Conservation (phyloP, 2,113 vertebrate genomes). For the Antechinus stuartii region DNA sequence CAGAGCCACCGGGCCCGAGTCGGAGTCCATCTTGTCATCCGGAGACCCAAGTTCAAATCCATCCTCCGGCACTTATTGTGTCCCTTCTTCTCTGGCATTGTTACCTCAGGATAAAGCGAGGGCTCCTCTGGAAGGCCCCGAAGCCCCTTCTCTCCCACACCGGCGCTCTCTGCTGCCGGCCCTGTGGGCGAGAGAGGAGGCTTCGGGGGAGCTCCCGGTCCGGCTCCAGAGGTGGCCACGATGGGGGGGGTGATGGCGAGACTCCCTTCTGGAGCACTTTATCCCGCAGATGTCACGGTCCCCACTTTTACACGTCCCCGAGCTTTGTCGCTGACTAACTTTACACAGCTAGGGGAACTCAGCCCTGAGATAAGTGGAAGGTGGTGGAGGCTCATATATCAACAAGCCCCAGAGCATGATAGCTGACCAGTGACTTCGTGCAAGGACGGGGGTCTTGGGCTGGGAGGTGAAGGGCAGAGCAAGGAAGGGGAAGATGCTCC, state of each 20-base stretch:
- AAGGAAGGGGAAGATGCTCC: neutral
- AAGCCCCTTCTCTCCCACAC: neutral
- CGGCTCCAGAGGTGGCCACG: neutral
- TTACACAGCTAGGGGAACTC: neutral
- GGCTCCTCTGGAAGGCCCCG: too few species aligned
- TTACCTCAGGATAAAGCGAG: neutral
- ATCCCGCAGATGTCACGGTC: neutral
- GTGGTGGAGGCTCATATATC: neutral
- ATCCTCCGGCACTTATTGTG: too few species aligned
- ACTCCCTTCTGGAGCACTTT: neutral
- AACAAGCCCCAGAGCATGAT: neutral
- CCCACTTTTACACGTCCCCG: neutral
- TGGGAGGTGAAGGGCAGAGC: neutral
- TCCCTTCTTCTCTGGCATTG: neutral
- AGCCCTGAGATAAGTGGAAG: neutral
- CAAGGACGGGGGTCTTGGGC: neutral
- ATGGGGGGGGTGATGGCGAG: neutral
- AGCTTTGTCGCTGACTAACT: neutral
- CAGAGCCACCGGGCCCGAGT: neutral
- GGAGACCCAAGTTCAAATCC: too few species aligned
- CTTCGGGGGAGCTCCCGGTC: neutral
- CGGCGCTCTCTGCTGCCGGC: neutral
- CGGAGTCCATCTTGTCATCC: neutral
- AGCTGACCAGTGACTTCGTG: neutral
- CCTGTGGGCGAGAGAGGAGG: neutral